These are phyloP conservation scores for Misgurnus anguillicaudatus DNA, from an alignment of 2,113 vertebrate genomes.

Conservation along the genomic window DNA sequence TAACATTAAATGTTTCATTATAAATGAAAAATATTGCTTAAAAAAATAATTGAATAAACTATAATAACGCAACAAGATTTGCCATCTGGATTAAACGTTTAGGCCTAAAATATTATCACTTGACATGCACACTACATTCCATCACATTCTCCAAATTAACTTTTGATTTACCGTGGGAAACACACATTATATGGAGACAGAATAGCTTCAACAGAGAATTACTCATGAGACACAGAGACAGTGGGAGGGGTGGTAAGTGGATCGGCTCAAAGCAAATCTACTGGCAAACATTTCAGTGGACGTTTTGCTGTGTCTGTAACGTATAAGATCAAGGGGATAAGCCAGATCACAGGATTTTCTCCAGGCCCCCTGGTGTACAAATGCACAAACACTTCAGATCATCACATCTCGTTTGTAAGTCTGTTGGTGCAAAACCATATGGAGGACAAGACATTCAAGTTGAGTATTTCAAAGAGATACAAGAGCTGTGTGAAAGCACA, in stretches of 20 bases:
- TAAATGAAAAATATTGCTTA: too few species aligned
- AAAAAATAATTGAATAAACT: too few species aligned
- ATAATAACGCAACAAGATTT: too few species aligned
- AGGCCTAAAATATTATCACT: too few species aligned
- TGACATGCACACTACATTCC: too few species aligned
- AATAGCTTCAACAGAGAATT: background rate
- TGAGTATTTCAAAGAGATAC: background rate
- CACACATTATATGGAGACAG: too few species aligned
- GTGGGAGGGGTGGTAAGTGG: background rate
- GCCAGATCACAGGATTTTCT: background rate
- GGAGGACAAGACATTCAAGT: background rate
- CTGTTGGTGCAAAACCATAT: background rate
- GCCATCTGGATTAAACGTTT: too few species aligned
- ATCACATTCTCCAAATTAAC: too few species aligned
- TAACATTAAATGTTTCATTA: too few species aligned
- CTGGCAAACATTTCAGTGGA: background rate
- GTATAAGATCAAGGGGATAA: background rate
- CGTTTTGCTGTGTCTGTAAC: background rate
- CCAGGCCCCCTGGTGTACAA: background rate
- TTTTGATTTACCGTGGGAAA: too few species aligned
- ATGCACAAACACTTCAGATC: background rate
- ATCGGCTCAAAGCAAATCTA: conserved; percentile 7
- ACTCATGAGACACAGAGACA: background rate
- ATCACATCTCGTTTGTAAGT: background rate
- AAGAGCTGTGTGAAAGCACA: conserved; percentile 16